Percentiles rank a stretch among this genome's conserved stretches.
phyloP scores from a whole-genome alignment of 2,113 vertebrate genomes.

The Azemiops feae region DNA sequence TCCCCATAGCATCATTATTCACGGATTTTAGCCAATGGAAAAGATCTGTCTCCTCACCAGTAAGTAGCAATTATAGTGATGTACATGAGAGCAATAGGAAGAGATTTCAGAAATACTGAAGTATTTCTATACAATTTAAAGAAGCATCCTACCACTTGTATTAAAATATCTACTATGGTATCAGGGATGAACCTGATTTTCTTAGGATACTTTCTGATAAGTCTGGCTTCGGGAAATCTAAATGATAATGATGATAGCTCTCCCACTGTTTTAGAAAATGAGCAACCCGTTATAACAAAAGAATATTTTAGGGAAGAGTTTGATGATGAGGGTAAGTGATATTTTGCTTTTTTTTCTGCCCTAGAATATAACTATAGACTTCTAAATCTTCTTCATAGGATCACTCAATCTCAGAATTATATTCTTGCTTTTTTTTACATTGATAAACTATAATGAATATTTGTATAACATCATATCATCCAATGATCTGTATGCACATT shows the following conservation, averaged over 20 bases:
- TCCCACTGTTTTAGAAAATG: slow-evolving; percentile 33
- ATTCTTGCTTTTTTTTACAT: slow-evolving; percentile 5
- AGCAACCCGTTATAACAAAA: slow-evolving; percentile 22
- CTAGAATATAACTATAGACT: background rate
- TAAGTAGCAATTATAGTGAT: background rate
- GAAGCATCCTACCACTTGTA: slow-evolving; percentile 22
- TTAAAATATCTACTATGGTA: slow-evolving; percentile 29
- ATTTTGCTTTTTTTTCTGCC: slow-evolving; percentile 28
- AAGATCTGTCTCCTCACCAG: slow-evolving; percentile 72
- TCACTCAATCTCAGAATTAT: slow-evolving; percentile 10
- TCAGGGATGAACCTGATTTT: slow-evolving; percentile 42
- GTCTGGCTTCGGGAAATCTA: slow-evolving; percentile 26
- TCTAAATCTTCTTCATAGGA: slow-evolving; percentile 19
- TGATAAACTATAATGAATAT: background rate
- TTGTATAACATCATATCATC: background rate
- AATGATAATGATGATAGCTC: slow-evolving; percentile 17
- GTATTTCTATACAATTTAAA: slow-evolving; percentile 5
- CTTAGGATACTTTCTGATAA: slow-evolving; percentile 50
- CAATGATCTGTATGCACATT: background rate
- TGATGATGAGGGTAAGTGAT: slow-evolving; percentile 77
- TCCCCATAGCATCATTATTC: slow-evolving; percentile 16
- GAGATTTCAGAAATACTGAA: background rate
- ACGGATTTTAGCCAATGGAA: slow-evolving; percentile 65
- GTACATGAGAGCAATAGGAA: slow-evolving; percentile 3
- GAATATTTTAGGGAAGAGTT: slow-evolving; percentile 80